Evolutionary conservation across 1,140 invertebrate species (phyloP), one percentile per base, ranked within the genome.

Genomic region (Armadillidium nasatum): DNA sequence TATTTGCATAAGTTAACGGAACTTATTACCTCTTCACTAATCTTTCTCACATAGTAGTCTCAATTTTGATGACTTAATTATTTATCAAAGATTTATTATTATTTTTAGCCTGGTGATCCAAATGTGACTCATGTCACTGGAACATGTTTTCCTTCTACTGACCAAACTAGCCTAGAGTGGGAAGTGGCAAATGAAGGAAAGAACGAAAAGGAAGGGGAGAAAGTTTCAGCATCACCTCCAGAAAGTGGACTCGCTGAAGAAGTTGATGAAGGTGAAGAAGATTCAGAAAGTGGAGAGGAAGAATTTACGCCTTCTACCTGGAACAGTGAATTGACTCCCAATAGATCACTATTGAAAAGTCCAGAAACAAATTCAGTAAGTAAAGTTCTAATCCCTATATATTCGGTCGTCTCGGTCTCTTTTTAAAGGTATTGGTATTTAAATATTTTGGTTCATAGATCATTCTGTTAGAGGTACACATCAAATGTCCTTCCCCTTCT

Each of bases 261-360:
- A 33, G 33, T 33, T 33, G 82, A 82, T 13, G 82, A 83, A 23
- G 83, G 84, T 10, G 82, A 82, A 70, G 81, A 83, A 73, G 82
- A 84, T 13, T 83, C 83, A 60, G 80, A 79, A 13, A 83, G 86
- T 44, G 78, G 78, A 23, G 84, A 85, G 67, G 86, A 86, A 74
- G 88, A 88, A 76, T 88, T 89, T 74, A 86, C 87, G 0, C 87
- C 88, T 7, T 88, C 87, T 0, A 86, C 87, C 13, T 89, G 88
- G 88, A 85, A 89, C 79, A 85, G 86, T 23, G 83, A 85, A 72
- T 85, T 88, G 23, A 87, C 85, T 1, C 88, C 88, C n/a, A 85
- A 84, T 74, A 84, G 87, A 76, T 88, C 88, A 10, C 85, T 87
- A 4, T 81, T 89, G 9, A 85, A 85, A 77, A 88, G 86, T 72